Evolutionary conservation across 2,797 vertebrate genomes (phyloP).

Genomic region (Mus caroli): DNA sequence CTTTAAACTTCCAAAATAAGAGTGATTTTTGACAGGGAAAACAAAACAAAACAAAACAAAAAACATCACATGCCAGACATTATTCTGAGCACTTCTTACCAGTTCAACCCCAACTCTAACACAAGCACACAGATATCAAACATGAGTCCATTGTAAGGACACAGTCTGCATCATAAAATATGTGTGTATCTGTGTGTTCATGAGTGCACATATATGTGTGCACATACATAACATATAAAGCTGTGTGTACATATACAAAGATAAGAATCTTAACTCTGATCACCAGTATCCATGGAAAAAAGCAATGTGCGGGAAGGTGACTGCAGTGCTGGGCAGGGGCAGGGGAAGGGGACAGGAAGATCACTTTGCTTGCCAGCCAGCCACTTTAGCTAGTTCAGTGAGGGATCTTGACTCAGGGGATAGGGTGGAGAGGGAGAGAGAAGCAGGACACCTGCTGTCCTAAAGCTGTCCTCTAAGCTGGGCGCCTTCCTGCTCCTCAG

Average conservation of each 20-base stretch:
- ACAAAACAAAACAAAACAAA: too few species aligned
- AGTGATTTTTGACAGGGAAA: background rate
- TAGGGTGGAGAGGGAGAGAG: background rate
- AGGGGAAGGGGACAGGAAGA: background rate
- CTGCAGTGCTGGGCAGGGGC: background rate
- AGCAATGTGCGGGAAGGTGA: background rate
- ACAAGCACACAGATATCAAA: background rate
- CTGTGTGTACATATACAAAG: background rate
- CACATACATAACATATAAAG: background rate
- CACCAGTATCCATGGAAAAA: background rate
- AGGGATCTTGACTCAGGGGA: background rate
- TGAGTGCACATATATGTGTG: background rate
- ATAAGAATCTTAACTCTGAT: conserved; percentile 12
- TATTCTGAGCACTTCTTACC: background rate
- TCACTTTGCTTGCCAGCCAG: background rate
- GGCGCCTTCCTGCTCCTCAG: background rate
- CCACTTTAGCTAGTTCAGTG: background rate
- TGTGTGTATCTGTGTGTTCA: background rate
- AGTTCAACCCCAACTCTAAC: background rate
- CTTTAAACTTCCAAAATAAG: background rate
- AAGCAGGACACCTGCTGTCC: background rate
- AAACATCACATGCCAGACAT: background rate
- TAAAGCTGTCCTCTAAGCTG: background rate
- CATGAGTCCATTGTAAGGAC: background rate
- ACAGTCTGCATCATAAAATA: background rate